Evolutionary conservation across 1,140 invertebrate genomes (phyloP).

Genomic region (Zaprionus gabonicus): DNA sequence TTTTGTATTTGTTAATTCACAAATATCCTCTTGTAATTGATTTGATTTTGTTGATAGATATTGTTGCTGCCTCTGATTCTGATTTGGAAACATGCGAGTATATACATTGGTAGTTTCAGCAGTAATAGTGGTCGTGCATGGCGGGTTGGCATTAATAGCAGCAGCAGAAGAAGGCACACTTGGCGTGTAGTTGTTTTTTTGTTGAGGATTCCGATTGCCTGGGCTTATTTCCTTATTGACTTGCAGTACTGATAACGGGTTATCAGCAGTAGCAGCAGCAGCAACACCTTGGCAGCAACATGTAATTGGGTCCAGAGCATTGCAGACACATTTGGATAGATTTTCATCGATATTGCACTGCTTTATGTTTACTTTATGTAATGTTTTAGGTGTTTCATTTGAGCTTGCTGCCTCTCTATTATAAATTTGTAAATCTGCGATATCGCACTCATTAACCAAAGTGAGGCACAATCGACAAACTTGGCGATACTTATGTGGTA

Average conservation of each 20-base stretch:
- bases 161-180: constrained; percentile 61
- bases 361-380: constrained; percentile 24
- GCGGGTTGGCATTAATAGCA: constrained; percentile 35
- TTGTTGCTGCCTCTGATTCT: constrained; percentile 37
- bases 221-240: constrained; percentile 52
- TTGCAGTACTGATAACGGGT: constrained; percentile 60
- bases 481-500: constrained; percentile 86
- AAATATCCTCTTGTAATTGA: constrained; percentile 24
- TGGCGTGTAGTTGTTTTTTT: constrained; percentile 59
- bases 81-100: constrained; percentile 50
- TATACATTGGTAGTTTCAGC: constrained; percentile 45
- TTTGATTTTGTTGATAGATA: constrained; percentile 44
- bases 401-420: constrained; percentile 48
- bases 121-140: constrained; percentile 31
- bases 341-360: constrained; percentile 46
- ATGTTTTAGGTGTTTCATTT: constrained; percentile 39
- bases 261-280: constrained; percentile 44
- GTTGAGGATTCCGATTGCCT: constrained; percentile 49
- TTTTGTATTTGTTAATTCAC: constrained; percentile 32
- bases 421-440: constrained; percentile 84
- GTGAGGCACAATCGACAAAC: constrained; percentile 86
- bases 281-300: constrained; percentile 50
- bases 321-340: constrained; percentile 56
- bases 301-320: constrained; percentile 51
- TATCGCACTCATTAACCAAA: constrained; percentile 81